phyloP scores from a whole-genome alignment of 2,113 vertebrate genomes.

The Paraplagusia blochii region DNA sequence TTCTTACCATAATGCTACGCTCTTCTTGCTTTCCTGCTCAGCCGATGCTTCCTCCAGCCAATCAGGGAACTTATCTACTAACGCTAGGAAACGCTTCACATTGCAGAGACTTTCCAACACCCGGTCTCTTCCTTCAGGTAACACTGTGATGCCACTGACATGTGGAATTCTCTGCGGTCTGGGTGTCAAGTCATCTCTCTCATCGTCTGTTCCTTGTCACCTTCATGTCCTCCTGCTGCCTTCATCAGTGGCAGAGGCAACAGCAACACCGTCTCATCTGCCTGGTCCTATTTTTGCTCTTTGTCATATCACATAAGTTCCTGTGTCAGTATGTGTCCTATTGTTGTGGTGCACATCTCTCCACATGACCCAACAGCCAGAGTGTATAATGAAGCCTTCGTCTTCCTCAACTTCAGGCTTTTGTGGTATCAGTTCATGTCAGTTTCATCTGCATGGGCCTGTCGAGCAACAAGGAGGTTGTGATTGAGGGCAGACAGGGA shows the following conservation, averaged over 20 bases:
- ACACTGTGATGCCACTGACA: constrained; percentile 28
- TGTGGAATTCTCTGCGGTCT: not conserved
- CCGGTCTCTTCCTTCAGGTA: constrained; percentile 87
- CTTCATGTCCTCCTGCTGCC: not conserved
- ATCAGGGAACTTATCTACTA: constrained; percentile 80
- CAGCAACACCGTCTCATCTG: not conserved
- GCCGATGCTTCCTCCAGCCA: constrained; percentile 81
- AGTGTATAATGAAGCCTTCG: constrained; percentile 26
- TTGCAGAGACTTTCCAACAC: constrained; percentile 89
- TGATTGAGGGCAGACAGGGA: constrained; percentile 4
- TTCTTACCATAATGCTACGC: constrained; percentile 45
- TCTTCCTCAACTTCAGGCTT: constrained; percentile 40
- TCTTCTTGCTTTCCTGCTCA: constrained; percentile 74
- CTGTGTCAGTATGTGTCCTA: not conserved
- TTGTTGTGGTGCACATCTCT: not conserved
- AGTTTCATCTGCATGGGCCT: not conserved
- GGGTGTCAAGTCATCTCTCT: not conserved
- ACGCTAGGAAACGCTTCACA: constrained; percentile 88
- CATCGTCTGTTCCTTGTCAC: not conserved
- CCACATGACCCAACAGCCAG: too few species aligned
- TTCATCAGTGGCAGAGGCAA: not conserved
- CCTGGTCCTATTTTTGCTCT: not conserved
- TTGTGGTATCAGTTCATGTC: constrained; percentile 31
- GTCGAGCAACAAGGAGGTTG: constrained; percentile 2
- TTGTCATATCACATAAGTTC: not conserved